Evolutionary conservation across 1,140 invertebrate species (phyloP), one percentile per base, ranked within the genome.

Genomic region (Cepaea nemoralis): DNA sequence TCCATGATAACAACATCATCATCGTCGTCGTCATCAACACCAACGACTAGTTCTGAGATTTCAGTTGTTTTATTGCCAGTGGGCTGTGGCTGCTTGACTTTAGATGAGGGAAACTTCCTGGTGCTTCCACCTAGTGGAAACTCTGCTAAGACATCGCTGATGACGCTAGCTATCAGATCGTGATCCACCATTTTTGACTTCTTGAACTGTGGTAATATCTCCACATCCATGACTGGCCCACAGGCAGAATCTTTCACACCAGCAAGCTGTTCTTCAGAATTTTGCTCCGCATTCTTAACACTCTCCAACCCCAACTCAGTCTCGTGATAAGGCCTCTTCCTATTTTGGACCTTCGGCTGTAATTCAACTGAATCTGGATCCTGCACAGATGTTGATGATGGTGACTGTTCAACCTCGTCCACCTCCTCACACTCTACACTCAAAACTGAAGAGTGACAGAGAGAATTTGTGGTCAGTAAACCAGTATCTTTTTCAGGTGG

Each of bases 1-100:
- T 63, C 59, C 59, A 63, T 31, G 27, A 63, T 63, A 27, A 63
- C 59, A 22, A 63, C 59, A 63, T 31, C 59, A 63, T 63, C 59
- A 63, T 63, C 59, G 3, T 63, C 59, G 33, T 63, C 59, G 3
- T 19, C 59, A 63, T 27, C 27, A n/a, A n/a, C n/a, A n/a, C n/a
- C n/a, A n/a, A n/a, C n/a, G n/a, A n/a, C n/a, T 31, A 31, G 59
- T 63, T 31, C 59, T 31, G 27, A 27, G 16, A 6, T 63, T 63
- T 31, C 33, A 63, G n/a, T 31, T 31, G 5, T 5, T 55, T 6
- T 55, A 55, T 24, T 45, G 8, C 16, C 16, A 16, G 42, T n/a
- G 2, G 14, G 50, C 33, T 6, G 59, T 31, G 27, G 27, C 27
- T 31, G 27, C 27, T 63, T 63, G 2, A 27, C n/a, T 27, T 31